Base-by-base conservation (phyloP, 2,113 vertebrate genomes). In the Loxodonta africana region DNA sequence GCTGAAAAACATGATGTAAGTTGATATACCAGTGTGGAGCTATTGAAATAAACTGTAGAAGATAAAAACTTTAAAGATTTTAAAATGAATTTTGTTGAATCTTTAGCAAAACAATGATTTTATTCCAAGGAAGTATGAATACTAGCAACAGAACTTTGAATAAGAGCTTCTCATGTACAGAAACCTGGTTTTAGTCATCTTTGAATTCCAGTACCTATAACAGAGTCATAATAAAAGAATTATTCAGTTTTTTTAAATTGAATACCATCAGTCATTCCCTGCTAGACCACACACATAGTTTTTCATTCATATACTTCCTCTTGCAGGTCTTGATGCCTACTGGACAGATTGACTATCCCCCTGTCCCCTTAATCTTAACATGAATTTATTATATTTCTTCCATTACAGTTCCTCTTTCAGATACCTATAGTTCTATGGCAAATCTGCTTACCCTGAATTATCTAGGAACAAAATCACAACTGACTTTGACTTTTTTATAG, bases 71-170 rank as follows among this genome's bases (percentile, higher is more conserved):
- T 14, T n/a, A 26, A 82, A 95, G 28, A 2, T 51, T 53, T 77
- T 77, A 8, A 85, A 97, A 80, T 74, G 15, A 74, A 46, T 80
- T 84, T 53, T 74, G 57, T n/a, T 96, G 15, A 92, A 80, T 76
- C 88, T 85, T 92, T 65, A 83, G 6, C 11, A 93, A 87, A 94
- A 57, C 63, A 95, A 44, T 73, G 18, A 44, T 44, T 90, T 82
- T 76, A 85, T 48, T 37, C 60, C 88, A 92, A 92, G 12, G 25
- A 96, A 86, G 5, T 71, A 0, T 46, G 37, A 83, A 26, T 65
- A 90, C 4, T 80, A 62, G 71, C 80, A 77, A 8, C 41, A 95
- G 82, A 84, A 23, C 57, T 86, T 51, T 96, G 37, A 85, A 73
- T 67, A 83, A 96, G 67, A 51, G 3, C 1, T 63, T 94, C 77